Evolutionary conservation across 2,797 vertebrate species (phyloP).

Genomic region (Erethizon dorsatum): DNA sequence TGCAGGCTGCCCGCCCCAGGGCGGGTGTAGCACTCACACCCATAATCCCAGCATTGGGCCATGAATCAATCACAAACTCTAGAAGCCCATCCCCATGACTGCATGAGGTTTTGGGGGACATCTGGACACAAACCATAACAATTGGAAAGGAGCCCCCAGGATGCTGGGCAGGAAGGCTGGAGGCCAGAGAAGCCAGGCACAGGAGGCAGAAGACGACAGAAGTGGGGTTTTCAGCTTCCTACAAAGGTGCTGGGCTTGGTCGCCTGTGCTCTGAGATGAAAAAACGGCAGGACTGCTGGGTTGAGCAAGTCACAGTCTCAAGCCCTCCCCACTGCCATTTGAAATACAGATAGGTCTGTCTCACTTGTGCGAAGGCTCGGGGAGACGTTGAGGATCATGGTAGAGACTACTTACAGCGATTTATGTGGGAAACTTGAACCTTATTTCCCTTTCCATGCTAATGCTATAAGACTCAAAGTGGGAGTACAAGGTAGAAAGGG

Average conservation of each 20-base stretch:
- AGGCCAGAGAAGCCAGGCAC: not conserved
- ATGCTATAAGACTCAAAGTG: slow-evolving; percentile 46
- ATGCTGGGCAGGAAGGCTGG: not conserved
- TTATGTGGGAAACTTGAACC: not conserved
- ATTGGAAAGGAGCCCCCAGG: not conserved
- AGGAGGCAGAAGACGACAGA: not conserved
- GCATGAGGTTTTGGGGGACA: no score
- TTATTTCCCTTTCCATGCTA: slow-evolving; percentile 57
- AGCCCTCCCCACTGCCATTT: not conserved
- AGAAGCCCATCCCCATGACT: no score
- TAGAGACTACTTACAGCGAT: slow-evolving; percentile 14
- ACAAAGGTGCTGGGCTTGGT: accelerated
- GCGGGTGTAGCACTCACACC: no score
- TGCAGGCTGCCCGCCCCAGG: no score
- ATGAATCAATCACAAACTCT: no score
- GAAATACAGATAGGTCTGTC: not conserved
- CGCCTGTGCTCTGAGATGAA: not conserved
- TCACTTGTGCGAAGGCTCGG: not conserved
- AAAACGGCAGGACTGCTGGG: not conserved
- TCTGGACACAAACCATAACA: no score
- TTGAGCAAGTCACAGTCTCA: not conserved
- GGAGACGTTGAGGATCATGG: not conserved
- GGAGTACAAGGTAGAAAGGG: slow-evolving; percentile 2
- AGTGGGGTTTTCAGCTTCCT: not conserved
- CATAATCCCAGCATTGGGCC: no score